Base-by-base conservation (phyloP, 2,888 invertebrate genomes). In the Dynastes grantii region DNA sequence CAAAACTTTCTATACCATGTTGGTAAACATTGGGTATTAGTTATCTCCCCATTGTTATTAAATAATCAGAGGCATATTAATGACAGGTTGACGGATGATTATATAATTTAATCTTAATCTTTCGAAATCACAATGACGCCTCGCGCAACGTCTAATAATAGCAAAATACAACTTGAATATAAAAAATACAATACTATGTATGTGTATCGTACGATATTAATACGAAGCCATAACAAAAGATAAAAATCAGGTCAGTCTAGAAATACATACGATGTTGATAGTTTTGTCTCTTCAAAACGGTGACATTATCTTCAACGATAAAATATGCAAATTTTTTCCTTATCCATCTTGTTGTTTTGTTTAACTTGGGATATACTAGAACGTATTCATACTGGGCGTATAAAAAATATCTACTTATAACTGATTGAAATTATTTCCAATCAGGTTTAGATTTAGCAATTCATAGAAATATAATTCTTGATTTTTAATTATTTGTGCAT, bases 171-270 rank as follows among this genome's bases (percentile, higher is more conserved):
- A 58, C 22, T 1, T 37, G 32, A 16, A 58, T 22, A 58, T 58
- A 58, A 22, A 9, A 16, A 58, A 6, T 27, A 3, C 16, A 58
- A 58, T 58, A 58, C 22, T 58, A 58, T 58, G 8, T 22, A 58
- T 58, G 55, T 58, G 55, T 58, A 58, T 58, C 55, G 8, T 58
- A 58, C 55, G 55, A 58, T 58, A 58, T 58, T 58, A 58, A 58
- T 58, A 58, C 22, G 55, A 8, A 58, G 55, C 22, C 22, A 58
- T 58, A 58, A 58, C 9, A 58, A 58, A 58, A n/a, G 55, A 58
- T 58, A 58, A 58, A 22, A 58, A 58, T 58, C 55, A 9, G 22
- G 22, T 16, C 55, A 22, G 22, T 22, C 55, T 58, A 53, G 16
- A 53, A n/a, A 53, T 53, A 53, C 11, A 8, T 22, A 16, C 22